Percentiles rank a stretch among this genome's conserved stretches.
Conservation (phyloP, 2,888 invertebrate genomes). For the Celastrina argiolus region DNA sequence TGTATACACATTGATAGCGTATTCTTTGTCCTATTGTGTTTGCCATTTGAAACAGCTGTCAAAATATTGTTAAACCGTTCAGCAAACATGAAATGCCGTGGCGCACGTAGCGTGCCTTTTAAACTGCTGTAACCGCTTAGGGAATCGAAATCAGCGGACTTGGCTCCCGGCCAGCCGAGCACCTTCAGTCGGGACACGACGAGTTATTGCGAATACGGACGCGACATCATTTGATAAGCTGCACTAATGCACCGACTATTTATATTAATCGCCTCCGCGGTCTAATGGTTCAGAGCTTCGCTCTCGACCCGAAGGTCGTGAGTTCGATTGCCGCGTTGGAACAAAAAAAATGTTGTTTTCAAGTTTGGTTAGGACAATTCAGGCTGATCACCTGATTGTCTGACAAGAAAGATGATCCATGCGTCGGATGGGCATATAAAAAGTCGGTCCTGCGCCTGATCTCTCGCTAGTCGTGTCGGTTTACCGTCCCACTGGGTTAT, state of each 20-base stretch:
- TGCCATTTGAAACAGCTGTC: conserved; percentile 21
- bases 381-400: too few species aligned
- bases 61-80: conserved; percentile 25
- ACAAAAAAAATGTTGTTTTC: too few species aligned
- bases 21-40: not conserved
- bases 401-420: too few species aligned
- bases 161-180: conserved; percentile 47
- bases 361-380: too few species aligned
- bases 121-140: conserved; percentile 53
- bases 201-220: conserved; percentile 26
- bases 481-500: too few species aligned
- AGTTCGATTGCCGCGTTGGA: too few species aligned
- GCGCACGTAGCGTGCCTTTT: conserved; percentile 44
- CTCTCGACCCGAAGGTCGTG: too few species aligned
- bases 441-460: too few species aligned
- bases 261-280: too few species aligned
- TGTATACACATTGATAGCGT: not conserved
- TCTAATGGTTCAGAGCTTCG: too few species aligned
- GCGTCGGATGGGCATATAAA: too few species aligned
- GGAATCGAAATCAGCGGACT: conserved; percentile 42
- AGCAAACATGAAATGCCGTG: conserved; percentile 15
- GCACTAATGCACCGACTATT: not conserved
- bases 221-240: conserved; percentile 17
- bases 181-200: conserved; percentile 37
- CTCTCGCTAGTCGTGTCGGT: too few species aligned